These are phyloP conservation scores for Actinopyga echinites DNA, from an alignment of 53 echinoderm and acorn worm species.

Conservation along the genomic window DNA sequence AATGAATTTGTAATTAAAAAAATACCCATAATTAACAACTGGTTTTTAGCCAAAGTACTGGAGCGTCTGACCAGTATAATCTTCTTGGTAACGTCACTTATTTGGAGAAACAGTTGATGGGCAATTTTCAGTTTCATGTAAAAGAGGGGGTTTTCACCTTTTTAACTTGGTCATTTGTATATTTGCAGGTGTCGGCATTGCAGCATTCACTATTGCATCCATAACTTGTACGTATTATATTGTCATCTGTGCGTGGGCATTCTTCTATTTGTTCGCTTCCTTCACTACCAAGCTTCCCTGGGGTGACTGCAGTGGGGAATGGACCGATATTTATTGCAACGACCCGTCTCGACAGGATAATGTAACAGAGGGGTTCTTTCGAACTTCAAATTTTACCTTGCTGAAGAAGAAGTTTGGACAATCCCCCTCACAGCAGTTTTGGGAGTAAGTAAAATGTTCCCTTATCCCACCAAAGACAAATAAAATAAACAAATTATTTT, in stretches of 20 bases:
- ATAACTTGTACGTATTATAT: constrained; percentile 85
- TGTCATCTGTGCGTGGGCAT: constrained; percentile 85
- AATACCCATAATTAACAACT: too few relatives aligned
- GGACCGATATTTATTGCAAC: constrained; percentile 76
- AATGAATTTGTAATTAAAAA: too few relatives aligned
- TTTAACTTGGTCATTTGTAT: neutral
- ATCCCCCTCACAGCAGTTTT: constrained; percentile 84
- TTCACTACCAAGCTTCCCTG: constrained; percentile 73
- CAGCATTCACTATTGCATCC: constrained; percentile 72
- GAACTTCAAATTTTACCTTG: constrained; percentile 63
- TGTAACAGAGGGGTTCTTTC: constrained; percentile 59
- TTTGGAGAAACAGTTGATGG: too few relatives aligned
- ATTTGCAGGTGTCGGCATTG: constrained; percentile 74
- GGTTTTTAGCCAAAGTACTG: too few relatives aligned
- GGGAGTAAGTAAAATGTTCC: constrained; percentile 70
- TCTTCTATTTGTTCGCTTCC: constrained; percentile 88
- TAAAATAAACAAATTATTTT: too few relatives aligned
- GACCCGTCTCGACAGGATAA: constrained; percentile 63
- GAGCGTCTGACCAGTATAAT: too few relatives aligned
- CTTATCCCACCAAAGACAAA: neutral
- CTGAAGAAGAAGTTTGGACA: constrained; percentile 58
- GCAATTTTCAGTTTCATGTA: too few relatives aligned
- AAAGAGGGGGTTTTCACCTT: too few relatives aligned
- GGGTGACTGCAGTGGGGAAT: constrained; percentile 73
- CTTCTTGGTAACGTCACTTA: too few relatives aligned